Conservation (phyloP, 2,797 vertebrate species). For the Chelon labrosus region DNA sequence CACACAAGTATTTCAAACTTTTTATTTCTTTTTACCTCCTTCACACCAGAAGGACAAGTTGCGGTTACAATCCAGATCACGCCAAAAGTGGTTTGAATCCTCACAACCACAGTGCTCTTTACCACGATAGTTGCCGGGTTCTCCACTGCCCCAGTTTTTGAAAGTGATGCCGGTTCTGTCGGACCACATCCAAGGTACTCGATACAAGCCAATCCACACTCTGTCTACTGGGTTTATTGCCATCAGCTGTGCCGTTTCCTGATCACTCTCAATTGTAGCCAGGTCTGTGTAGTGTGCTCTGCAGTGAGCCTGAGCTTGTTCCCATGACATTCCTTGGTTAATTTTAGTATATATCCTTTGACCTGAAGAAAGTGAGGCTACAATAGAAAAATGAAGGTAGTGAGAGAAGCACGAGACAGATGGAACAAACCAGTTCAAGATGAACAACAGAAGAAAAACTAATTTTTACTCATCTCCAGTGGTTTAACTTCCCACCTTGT, state of each 20-base stretch:
- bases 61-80: neutral
- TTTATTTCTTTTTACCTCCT: neutral
- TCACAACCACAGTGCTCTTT: neutral
- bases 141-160: neutral
- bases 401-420: too few species aligned
- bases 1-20: neutral
- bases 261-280: slow-evolving; percentile 23
- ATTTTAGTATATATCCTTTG: neutral
- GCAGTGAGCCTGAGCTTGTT: slow-evolving; percentile 13
- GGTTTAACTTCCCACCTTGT: too few species aligned
- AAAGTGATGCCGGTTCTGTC: neutral
- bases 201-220: slow-evolving; percentile 28
- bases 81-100: neutral
- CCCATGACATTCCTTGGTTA: neutral
- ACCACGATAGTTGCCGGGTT: neutral
- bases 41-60: neutral
- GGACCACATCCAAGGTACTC: neutral
- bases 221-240: fast-evolving
- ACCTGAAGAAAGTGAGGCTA: neutral
- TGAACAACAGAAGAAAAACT: too few species aligned
- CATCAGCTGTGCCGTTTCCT: neutral
- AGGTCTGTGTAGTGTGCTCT: slow-evolving; percentile 32
- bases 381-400: neutral
- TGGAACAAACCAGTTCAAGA: too few species aligned
- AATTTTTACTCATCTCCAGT: too few species aligned